Conservation (phyloP, 92 coral and sea anemone genomes). For the Pocillopora grandis region DNA sequence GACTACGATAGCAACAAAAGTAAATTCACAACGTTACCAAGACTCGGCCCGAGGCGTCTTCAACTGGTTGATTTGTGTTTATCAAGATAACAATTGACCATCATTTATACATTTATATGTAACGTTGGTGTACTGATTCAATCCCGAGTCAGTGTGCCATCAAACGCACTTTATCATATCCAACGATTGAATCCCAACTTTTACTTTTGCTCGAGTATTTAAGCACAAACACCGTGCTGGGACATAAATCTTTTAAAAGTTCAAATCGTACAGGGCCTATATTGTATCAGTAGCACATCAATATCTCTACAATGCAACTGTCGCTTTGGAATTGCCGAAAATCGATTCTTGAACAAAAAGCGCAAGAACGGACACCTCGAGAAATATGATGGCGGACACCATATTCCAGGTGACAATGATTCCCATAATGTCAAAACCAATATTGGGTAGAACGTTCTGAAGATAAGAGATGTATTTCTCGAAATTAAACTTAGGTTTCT, state of each 20-base stretch:
- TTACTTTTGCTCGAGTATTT: neutral
- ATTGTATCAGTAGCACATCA: neutral
- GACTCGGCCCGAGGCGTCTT: neutral
- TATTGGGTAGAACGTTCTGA: slow-evolving; percentile 81
- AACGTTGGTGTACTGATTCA: neutral
- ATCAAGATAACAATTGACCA: neutral
- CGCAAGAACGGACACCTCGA: slow-evolving; percentile 79
- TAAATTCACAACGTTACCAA: neutral
- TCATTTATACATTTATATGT: no score
- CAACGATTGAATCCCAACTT: neutral
- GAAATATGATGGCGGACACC: slow-evolving; percentile 82
- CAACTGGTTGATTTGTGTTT: neutral
- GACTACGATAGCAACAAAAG: neutral
- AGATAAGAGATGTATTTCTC: slow-evolving; percentile 90
- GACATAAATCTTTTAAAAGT: neutral
- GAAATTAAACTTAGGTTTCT: slow-evolving; percentile 88
- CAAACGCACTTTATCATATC: neutral
- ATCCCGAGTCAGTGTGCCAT: neutral
- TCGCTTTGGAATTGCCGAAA: slow-evolving; percentile 80
- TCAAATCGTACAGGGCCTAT: neutral
- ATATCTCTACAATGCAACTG: slow-evolving; percentile 54
- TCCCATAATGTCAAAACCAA: slow-evolving; percentile 83
- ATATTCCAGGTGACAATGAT: slow-evolving; percentile 86
- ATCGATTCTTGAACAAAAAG: slow-evolving; percentile 93
- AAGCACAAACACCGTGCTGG: neutral